Evolutionary conservation across 2,797 vertebrate genomes (phyloP).

Genomic region (Schizothorax lantsangensis): DNA sequence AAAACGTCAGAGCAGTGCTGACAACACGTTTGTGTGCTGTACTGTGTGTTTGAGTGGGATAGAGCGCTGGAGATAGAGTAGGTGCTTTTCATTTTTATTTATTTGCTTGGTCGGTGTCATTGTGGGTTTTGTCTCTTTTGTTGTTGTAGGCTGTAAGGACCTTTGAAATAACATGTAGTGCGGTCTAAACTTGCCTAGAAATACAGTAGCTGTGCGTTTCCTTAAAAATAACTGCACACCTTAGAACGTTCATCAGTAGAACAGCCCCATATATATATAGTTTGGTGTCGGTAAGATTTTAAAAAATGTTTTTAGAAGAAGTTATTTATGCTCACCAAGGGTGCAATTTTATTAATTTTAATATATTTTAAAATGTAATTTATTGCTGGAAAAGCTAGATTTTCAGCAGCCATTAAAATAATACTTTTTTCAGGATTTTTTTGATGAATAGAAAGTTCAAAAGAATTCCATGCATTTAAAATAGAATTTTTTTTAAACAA

Average conservation of each 20-base stretch:
- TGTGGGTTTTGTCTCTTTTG: background rate
- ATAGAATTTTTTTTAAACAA: too few species aligned
- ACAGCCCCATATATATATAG: too few species aligned
- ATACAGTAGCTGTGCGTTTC: background rate
- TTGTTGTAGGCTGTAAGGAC: background rate
- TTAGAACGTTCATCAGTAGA: too few species aligned
- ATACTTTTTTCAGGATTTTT: background rate
- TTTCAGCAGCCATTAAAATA: background rate
- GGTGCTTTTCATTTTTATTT: background rate
- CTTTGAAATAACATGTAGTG: background rate
- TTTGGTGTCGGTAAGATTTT: too few species aligned
- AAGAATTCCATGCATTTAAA: background rate
- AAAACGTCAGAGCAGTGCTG: background rate
- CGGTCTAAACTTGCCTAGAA: too few species aligned
- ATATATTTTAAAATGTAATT: background rate
- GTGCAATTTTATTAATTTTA: background rate
- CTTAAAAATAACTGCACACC: too few species aligned
- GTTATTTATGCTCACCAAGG: background rate
- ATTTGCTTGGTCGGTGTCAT: background rate
- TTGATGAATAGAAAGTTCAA: background rate
- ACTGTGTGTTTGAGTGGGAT: background rate
- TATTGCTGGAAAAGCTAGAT: background rate
- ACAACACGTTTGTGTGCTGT: background rate
- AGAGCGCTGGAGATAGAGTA: background rate
- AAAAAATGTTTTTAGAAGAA: background rate